Evolutionary conservation across 1,140 invertebrate species (phyloP).

Genomic region (Steinernema feltiae): DNA sequence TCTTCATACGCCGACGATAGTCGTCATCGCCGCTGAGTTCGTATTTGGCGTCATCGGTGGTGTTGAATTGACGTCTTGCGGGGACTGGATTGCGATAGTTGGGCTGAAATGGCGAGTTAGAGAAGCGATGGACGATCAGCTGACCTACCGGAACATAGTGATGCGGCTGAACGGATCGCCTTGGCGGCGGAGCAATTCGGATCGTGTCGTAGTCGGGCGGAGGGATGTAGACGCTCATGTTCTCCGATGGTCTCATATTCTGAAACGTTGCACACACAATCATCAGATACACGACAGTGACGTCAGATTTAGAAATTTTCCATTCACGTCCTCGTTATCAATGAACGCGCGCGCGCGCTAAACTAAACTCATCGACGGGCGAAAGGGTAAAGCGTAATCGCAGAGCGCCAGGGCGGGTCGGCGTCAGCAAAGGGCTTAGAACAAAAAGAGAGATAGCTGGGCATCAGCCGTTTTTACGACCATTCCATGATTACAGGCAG

Average conservation of each 20-base stretch:
- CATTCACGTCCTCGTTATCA: background rate
- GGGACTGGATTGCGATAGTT: background rate
- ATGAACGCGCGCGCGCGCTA: background rate
- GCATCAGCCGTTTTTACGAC: background rate
- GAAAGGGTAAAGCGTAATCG: background rate
- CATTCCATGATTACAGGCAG: too few relatives aligned
- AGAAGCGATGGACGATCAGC: too few relatives aligned
- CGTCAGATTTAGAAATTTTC: background rate
- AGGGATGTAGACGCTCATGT: background rate
- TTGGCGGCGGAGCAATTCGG: background rate
- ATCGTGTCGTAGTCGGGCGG: constrained; percentile 1
- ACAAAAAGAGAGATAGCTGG: constrained; percentile 1
- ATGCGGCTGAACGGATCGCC: background rate
- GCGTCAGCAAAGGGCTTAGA: background rate
- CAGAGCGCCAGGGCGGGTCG: background rate
- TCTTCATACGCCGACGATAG: background rate
- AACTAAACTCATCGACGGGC: background rate
- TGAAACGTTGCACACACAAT: background rate
- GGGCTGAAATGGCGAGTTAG: background rate
- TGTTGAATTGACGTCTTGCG: background rate
- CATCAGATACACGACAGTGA: background rate
- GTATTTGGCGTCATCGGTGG: background rate
- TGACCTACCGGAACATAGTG: background rate
- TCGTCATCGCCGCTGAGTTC: background rate
- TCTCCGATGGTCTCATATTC: background rate